Evolutionary conservation across 2,113 vertebrate species (phyloP).

Genomic region (Brachypteracias leptosomus): DNA sequence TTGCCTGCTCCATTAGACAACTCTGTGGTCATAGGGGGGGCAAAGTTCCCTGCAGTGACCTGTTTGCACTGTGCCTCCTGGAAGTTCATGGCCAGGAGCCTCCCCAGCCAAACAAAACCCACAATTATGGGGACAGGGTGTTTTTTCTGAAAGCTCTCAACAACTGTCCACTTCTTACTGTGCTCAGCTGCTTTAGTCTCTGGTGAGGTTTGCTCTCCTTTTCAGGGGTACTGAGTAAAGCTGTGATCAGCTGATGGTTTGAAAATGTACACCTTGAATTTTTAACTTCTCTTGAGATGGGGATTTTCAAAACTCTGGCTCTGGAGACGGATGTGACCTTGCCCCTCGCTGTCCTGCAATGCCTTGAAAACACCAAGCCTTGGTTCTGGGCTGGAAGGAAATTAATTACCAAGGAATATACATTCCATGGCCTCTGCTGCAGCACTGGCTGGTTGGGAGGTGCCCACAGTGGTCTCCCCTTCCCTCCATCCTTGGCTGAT

Average conservation of each 20-base stretch:
- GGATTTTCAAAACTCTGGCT: background rate
- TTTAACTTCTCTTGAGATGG: background rate
- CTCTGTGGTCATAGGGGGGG: background rate
- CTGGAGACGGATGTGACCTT: background rate
- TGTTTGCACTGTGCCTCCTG: background rate
- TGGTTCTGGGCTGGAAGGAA: background rate
- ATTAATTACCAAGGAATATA: background rate
- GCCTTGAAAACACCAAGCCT: background rate
- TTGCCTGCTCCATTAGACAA: background rate
- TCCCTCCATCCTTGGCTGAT: background rate
- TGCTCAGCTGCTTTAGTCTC: background rate
- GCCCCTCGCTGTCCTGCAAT: background rate
- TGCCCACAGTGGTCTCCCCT: background rate
- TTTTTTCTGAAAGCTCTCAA: background rate
- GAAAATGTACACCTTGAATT: background rate
- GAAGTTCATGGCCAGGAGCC: background rate
- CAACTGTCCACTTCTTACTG: background rate
- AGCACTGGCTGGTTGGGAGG: background rate
- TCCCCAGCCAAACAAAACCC: background rate
- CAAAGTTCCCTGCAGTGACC: background rate
- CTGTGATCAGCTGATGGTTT: background rate
- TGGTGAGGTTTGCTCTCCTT: background rate
- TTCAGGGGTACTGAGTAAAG: background rate
- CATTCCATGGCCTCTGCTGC: fast-evolving
- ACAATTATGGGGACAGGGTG: background rate